Evolutionary conservation across 2,797 vertebrate species (phyloP).

Genomic region (Tarsius wallacei): DNA sequence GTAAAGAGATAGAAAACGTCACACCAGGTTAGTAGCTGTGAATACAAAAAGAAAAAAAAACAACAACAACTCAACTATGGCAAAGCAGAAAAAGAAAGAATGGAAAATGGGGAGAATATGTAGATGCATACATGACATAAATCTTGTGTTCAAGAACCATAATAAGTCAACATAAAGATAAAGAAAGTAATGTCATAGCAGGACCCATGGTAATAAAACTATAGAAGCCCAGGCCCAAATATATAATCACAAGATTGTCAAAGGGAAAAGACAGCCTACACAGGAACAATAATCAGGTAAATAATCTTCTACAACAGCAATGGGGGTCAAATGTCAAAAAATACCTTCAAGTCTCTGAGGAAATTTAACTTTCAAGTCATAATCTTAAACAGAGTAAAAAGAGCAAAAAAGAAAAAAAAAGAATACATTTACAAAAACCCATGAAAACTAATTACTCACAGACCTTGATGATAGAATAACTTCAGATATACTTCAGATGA

Average conservation of each 20-base stretch:
- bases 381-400: too few relatives aligned
- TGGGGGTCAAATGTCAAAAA: accelerated
- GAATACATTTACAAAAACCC: background rate
- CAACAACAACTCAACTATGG: too few relatives aligned
- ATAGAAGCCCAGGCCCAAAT: accelerated
- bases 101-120: background rate
- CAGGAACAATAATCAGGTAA: accelerated
- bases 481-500: background rate
- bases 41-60: background rate
- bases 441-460: background rate
- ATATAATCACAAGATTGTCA: accelerated
- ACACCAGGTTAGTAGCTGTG: background rate
- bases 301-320: too few relatives aligned
- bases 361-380: background rate
- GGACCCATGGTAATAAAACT: background rate
- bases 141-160: background rate
- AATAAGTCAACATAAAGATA: background rate
- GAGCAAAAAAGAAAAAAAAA: background rate
- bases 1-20: background rate
- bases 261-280: background rate
- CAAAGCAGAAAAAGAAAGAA: too few relatives aligned
- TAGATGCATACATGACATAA: background rate
- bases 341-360: background rate
- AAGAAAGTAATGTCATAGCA: background rate
- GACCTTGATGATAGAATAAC: background rate